phyloP scores from a whole-genome alignment of 2,113 vertebrate genomes.

The Tychaedon coryphoeus region DNA sequence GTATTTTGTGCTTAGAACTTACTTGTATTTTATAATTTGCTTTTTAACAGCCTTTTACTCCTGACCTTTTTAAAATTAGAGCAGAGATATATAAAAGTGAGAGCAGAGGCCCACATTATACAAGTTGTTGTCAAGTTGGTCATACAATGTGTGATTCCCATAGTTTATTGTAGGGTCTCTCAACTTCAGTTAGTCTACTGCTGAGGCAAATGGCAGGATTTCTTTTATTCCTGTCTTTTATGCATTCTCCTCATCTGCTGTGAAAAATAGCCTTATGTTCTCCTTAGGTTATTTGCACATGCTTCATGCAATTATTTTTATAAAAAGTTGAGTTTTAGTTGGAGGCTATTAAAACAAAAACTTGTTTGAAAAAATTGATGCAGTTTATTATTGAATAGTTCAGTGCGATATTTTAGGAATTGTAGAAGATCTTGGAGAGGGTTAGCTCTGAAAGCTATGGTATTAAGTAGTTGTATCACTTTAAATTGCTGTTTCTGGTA shows the following conservation, averaged over 20 bases:
- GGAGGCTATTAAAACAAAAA: background rate
- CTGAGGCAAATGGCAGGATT: background rate
- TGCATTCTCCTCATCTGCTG: background rate
- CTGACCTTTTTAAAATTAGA: background rate
- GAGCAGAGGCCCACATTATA: background rate
- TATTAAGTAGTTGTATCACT: background rate
- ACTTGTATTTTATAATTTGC: background rate
- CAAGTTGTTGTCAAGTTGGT: background rate
- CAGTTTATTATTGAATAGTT: background rate
- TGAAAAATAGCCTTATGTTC: background rate
- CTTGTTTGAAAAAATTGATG: background rate
- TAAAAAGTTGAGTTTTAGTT: background rate
- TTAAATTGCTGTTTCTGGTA: conserved; percentile 7
- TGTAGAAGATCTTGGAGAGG: background rate
- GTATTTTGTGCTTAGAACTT: background rate
- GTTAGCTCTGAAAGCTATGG: background rate
- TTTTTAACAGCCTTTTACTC: background rate
- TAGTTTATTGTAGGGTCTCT: background rate
- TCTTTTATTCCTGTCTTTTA: background rate
- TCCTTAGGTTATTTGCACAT: background rate
- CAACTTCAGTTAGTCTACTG: background rate
- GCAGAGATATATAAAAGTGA: background rate
- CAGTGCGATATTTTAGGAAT: background rate
- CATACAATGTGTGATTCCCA: background rate
- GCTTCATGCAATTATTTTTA: background rate